Conservation (phyloP, 2,797 vertebrate genomes). For the Avahi laniger region DNA sequence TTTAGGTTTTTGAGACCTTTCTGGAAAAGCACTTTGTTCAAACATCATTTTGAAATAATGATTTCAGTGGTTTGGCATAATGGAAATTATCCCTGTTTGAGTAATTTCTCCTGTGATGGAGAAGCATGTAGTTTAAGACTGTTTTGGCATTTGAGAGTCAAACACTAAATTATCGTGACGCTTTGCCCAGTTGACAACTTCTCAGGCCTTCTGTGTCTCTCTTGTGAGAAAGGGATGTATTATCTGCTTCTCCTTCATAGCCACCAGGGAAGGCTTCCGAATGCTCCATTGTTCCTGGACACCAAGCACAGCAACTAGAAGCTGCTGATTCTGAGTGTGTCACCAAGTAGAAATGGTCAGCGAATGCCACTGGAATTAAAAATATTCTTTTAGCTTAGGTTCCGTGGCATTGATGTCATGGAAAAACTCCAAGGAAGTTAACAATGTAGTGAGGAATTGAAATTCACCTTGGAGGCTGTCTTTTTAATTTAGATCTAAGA, state of each 20-base stretch:
- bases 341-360: background rate
- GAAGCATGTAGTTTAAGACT: background rate
- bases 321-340: background rate
- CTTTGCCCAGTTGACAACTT: background rate
- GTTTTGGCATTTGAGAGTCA: background rate
- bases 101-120: background rate
- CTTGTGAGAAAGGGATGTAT: background rate
- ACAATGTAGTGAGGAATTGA: background rate
- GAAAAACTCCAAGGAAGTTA: constrained; percentile 14
- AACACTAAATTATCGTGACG: background rate
- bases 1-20: background rate
- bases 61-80: background rate
- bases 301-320: background rate
- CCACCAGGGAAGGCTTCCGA: background rate
- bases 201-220: background rate
- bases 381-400: background rate
- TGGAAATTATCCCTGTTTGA: background rate
- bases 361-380: background rate
- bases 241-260: background rate
- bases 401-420: background rate
- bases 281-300: background rate
- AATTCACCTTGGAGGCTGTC: constrained; percentile 39
- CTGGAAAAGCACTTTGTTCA: background rate
- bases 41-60: background rate
- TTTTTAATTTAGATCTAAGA: constrained; percentile 48